phyloP scores from a whole-genome alignment of 2,888 invertebrate species.

The Trisateles emortualis region DNA sequence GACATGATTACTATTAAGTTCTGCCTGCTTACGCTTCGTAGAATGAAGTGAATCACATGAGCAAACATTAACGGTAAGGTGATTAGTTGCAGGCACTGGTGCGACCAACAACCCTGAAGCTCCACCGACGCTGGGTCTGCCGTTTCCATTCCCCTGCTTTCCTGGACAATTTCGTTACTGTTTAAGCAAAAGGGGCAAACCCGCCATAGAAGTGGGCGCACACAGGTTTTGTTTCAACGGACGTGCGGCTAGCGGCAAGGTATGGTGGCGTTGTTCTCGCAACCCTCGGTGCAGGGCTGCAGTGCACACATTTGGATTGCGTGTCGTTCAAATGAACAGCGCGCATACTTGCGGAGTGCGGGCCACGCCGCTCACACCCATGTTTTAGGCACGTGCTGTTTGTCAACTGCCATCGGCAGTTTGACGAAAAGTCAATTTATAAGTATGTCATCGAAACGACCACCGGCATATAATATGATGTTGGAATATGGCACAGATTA shows the following conservation, averaged over 20 bases:
- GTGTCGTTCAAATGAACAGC: constrained; percentile 84
- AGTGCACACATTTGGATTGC: constrained; percentile 80
- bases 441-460: constrained; percentile 56
- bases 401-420: constrained; percentile 13
- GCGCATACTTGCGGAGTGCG: constrained; percentile 83
- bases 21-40: constrained; percentile 2
- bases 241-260: constrained; percentile 82
- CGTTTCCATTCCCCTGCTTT: constrained; percentile 82
- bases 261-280: constrained; percentile 83
- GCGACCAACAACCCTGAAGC: constrained; percentile 60
- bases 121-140: constrained; percentile 77
- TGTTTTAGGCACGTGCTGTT: constrained; percentile 64
- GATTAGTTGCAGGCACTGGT: constrained; percentile 76
- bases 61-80: constrained; percentile 53
- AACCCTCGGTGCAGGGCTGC: constrained; percentile 83
- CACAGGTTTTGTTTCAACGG: constrained; percentile 84
- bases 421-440: constrained; percentile 62
- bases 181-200: constrained; percentile 81
- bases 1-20: constrained; percentile 1
- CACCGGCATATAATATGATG: constrained; percentile 70
- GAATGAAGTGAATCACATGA: background rate
- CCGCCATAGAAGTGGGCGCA: constrained; percentile 82
- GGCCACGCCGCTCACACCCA: constrained; percentile 79
- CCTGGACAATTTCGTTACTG: constrained; percentile 84
- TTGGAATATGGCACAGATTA: constrained; percentile 74